Base-by-base conservation (phyloP, 2,888 invertebrate species). In the Halictus ligatus region DNA sequence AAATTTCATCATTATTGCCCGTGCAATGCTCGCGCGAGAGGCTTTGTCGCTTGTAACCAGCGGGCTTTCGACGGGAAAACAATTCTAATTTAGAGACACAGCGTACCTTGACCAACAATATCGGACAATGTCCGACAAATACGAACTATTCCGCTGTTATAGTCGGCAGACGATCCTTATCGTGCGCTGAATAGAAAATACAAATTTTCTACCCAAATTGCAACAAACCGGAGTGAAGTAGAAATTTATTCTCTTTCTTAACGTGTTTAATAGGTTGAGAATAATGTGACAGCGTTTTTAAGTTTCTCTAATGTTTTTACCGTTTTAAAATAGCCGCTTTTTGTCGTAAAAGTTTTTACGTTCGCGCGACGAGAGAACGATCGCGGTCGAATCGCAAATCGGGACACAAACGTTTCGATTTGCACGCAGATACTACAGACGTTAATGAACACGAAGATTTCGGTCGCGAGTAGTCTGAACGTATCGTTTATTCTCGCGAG, bases 1-100 rank as follows among this genome's bases (percentile, higher is more conserved):
- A 88, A 91, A 92, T 92, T 91, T 90, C 91, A 83, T 91, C 87
- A 90, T 91, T 90, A 90, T 76, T 85, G 81, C 83, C 81, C 78
- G 85, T 80, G 88, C 84, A 85, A 81, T 79, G 76, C 81, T 77
- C 48, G 85, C 80, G 86, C 50, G 48, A 64, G 48, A 64, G 58
- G 64, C 43, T 83, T 60, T 78, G 83, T 81, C 81, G 78, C 35
- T 64, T 29, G 29, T 64, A 29, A 64, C 64, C 29, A 29, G 29
- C 29, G 29, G 64, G 29, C 29, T 64, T 18, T 64, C 64, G 29
- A 64, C 64, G 29, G 29, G 29, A 29, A 29, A 29, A 64, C 64
- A 64, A 29, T 58, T 58, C 58, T 58, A 58, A 58, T 64, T 64
- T 64, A 18, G 13, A 29, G 29, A 8, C 29, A 18, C 29, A n/a